phyloP scores from a whole-genome alignment of 2,888 invertebrate species.

The Hirtodrosophila confusa region DNA sequence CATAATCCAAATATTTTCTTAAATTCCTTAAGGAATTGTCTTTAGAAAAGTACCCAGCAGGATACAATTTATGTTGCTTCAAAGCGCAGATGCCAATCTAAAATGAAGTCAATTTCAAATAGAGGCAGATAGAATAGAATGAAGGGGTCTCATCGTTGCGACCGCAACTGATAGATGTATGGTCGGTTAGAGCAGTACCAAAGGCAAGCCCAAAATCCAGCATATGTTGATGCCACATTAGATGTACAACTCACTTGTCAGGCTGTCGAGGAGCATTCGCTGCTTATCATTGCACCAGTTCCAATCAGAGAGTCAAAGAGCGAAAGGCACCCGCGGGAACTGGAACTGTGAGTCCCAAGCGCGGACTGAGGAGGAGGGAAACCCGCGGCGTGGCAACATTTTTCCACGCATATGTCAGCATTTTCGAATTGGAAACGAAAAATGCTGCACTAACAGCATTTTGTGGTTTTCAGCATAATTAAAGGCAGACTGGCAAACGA shows the following conservation, averaged over 20 bases:
- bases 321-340: constrained; percentile 75
- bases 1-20: not conserved
- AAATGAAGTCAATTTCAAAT: constrained; percentile 64
- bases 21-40: constrained; percentile 22
- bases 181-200: constrained; percentile 19
- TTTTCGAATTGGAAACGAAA: constrained; percentile 76
- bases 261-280: constrained; percentile 42
- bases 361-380: constrained; percentile 31
- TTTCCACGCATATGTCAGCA: constrained; percentile 83
- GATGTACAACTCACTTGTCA: constrained; percentile 83
- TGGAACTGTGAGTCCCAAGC: constrained; percentile 1
- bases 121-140: constrained; percentile 12
- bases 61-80: constrained; percentile 15
- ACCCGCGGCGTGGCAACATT: constrained; percentile 61
- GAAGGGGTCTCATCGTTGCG: constrained; percentile 15
- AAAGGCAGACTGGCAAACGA: constrained; percentile 70
- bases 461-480: constrained; percentile 81
- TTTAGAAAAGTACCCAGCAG: constrained; percentile 16
- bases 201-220: constrained; percentile 52
- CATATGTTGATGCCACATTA: constrained; percentile 85
- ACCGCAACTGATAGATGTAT: constrained; percentile 68
- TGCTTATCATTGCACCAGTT: constrained; percentile 72
- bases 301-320: constrained; percentile 82
- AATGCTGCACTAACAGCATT: constrained; percentile 80
- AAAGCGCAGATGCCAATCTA: constrained; percentile 64